Percentiles rank a stretch among this genome's conserved stretches.
These are phyloP conservation scores for Protobothrops flavoviridis DNA, from an alignment of 2,113 vertebrate species.

Conservation along the genomic window DNA sequence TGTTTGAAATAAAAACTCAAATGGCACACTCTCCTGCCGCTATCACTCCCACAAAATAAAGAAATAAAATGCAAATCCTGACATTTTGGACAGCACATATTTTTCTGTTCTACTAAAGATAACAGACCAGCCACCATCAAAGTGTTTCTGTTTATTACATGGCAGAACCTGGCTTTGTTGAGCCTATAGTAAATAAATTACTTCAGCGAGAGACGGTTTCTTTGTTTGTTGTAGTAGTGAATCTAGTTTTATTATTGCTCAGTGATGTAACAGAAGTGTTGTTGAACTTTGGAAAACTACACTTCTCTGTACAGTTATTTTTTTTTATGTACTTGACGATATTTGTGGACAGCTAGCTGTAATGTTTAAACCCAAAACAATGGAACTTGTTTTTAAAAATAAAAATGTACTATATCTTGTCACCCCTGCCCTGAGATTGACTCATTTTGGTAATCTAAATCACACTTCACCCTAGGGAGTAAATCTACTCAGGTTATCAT, in stretches of 20 bases:
- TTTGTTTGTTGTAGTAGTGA: neutral
- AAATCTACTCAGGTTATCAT: neutral
- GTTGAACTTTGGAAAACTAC: neutral
- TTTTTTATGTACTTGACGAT: neutral
- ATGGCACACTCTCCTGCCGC: neutral
- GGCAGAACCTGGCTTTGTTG: neutral
- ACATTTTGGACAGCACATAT: neutral
- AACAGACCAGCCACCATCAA: neutral
- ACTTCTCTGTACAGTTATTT: neutral
- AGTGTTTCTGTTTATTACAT: neutral
- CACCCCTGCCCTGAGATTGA: neutral
- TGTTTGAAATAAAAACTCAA: neutral
- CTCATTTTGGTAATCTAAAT: neutral
- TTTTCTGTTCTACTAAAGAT: neutral
- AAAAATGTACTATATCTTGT: neutral
- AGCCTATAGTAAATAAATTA: neutral
- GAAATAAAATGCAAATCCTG: neutral
- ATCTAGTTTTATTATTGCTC: neutral
- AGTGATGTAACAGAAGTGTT: neutral
- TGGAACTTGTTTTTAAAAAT: neutral
- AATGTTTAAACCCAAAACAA: neutral
- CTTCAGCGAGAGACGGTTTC: neutral
- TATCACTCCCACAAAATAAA: neutral
- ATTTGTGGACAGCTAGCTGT: neutral
- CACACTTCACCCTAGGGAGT: neutral